These are phyloP conservation scores for Atta colombica DNA, from an alignment of 1,140 invertebrate species.

Conservation along the genomic window DNA sequence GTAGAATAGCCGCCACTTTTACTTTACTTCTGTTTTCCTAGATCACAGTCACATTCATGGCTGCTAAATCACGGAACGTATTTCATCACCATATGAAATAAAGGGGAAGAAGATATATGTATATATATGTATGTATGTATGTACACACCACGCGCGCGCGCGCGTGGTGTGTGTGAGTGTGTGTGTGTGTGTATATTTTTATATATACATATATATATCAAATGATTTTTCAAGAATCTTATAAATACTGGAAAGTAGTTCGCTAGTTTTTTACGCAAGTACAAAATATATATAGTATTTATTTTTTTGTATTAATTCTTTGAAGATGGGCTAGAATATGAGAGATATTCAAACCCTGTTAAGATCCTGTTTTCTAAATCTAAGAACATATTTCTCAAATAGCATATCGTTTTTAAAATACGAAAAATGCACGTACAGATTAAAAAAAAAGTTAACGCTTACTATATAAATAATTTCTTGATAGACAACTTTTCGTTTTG, in stretches of 20 bases:
- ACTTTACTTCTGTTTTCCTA: conserved; percentile 82
- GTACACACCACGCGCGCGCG: too few species aligned
- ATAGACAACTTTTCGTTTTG: background rate
- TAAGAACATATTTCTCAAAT: conserved; percentile 17
- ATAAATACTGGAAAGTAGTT: conserved; percentile 83
- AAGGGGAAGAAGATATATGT: conserved; percentile 51
- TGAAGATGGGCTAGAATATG: conserved; percentile 63
- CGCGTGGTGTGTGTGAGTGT: too few species aligned
- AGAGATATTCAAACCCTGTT: conserved; percentile 70
- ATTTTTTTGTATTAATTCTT: conserved; percentile 70
- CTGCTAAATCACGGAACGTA: conserved; percentile 79
- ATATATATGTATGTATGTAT: background rate
- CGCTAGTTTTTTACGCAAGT: conserved; percentile 78
- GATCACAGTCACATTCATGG: conserved; percentile 83
- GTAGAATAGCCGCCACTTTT: conserved; percentile 79
- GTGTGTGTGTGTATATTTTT: too few species aligned
- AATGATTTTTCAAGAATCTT: conserved; percentile 78
- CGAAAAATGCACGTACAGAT: background rate
- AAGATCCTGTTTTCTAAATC: conserved; percentile 57
- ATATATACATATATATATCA: conserved; percentile 57
- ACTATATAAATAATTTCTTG: conserved; percentile 15
- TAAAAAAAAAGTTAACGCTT: background rate
- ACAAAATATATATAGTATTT: conserved; percentile 81
- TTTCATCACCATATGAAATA: conserved; percentile 77
- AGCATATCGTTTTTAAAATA: conserved; percentile 26